Evolutionary conservation across 2,113 vertebrate genomes (phyloP).

Genomic region (Ia io): DNA sequence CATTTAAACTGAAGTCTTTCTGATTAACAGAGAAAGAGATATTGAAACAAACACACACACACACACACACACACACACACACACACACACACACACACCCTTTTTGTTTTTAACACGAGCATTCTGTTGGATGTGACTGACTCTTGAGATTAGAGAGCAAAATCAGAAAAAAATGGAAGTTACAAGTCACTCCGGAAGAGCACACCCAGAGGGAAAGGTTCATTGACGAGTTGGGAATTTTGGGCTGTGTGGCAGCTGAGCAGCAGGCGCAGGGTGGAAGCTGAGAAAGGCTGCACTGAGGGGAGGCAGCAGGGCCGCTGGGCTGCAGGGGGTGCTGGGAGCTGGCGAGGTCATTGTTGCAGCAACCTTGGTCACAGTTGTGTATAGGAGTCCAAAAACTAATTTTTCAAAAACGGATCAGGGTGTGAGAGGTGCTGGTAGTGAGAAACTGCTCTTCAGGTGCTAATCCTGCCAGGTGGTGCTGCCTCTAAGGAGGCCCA

Average conservation of each 20-base stretch:
- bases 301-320: neutral
- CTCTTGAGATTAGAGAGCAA: slow-evolving; percentile 9
- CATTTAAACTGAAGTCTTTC: neutral
- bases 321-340: neutral
- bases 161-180: slow-evolving; percentile 5
- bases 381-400: neutral
- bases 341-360: neutral
- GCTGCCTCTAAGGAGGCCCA: neutral
- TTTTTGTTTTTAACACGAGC: neutral
- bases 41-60: neutral
- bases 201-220: slow-evolving; percentile 39
- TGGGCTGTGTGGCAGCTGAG: neutral
- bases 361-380: neutral
- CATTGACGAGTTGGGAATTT: slow-evolving; percentile 8
- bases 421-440: neutral
- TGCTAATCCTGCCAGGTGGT: neutral
- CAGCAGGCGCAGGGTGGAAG: neutral
- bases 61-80: too few species aligned
- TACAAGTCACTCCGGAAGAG: slow-evolving; percentile 38
- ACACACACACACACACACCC: too few species aligned
- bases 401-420: neutral
- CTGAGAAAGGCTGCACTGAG: neutral
- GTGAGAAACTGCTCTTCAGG: neutral
- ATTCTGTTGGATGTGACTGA: slow-evolving; percentile 51
- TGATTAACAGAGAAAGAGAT: slow-evolving; percentile 44